Percentiles rank a stretch among this genome's conserved stretches.
These are phyloP conservation scores for Lampris megalopsis DNA, from an alignment of 2,113 vertebrate species.

Conservation along the genomic window DNA sequence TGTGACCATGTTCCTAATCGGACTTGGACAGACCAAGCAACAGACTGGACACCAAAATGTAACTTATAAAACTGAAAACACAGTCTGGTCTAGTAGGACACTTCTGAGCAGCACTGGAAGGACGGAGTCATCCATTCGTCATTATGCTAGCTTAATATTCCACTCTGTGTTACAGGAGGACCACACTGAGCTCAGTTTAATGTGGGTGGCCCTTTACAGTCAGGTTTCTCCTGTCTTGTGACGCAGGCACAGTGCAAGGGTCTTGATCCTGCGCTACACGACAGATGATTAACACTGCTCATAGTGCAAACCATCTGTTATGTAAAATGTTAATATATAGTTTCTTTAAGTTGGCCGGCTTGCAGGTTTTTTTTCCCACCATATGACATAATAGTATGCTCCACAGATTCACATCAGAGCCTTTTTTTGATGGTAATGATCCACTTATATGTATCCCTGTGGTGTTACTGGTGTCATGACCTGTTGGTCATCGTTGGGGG, in stretches of 20 bases:
- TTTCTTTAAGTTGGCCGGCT: too few relatives aligned
- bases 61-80: constrained; percentile 3
- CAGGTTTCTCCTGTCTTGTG: too few relatives aligned
- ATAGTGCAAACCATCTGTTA: too few relatives aligned
- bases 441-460: constrained; percentile 21
- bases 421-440: not conserved
- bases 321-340: too few relatives aligned
- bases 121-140: not conserved
- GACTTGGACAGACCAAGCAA: not conserved
- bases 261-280: too few relatives aligned
- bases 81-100: not conserved
- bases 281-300: too few relatives aligned
- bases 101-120: not conserved
- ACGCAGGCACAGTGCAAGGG: too few relatives aligned
- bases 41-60: not conserved
- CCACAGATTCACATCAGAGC: not conserved
- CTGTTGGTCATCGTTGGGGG: not conserved
- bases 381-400: not conserved
- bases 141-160: not conserved
- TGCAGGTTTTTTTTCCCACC: too few relatives aligned
- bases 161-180: too few relatives aligned
- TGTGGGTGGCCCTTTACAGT: too few relatives aligned
- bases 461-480: not conserved
- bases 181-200: too few relatives aligned
- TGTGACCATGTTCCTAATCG: constrained; percentile 29